A percentile compares a stretch with the other conserved stretches of the same genome.
phyloP scores from a whole-genome alignment of 1,140 invertebrate genomes.

The Sycophila sp. region DNA sequence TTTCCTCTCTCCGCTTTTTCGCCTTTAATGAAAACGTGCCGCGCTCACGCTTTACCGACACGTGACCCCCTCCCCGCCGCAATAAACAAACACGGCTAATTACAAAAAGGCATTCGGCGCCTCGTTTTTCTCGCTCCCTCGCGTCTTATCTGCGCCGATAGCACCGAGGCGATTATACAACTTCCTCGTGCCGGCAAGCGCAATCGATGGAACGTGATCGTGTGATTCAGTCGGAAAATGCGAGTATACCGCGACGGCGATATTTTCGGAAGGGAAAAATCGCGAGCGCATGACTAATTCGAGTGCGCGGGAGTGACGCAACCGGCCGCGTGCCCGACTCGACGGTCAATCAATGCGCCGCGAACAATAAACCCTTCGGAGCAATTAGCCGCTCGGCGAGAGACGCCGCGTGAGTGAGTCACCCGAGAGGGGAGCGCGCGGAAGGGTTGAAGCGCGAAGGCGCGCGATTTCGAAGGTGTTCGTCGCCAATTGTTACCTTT shows the following conservation, averaged over 20 bases:
- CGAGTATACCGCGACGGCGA: not conserved
- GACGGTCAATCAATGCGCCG: not conserved
- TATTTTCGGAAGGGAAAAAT: slow-evolving; percentile 4
- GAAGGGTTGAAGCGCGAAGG: no score
- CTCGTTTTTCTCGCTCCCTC: not conserved
- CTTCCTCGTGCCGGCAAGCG: no score
- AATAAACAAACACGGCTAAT: not conserved
- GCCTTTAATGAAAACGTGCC: not conserved
- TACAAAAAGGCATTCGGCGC: no score
- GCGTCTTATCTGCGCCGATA: not conserved
- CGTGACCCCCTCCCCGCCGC: not conserved
- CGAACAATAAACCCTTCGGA: no score
- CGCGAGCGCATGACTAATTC: slow-evolving; percentile 1
- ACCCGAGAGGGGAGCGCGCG: no score
- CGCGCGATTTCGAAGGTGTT: not conserved
- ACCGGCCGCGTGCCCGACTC: not conserved
- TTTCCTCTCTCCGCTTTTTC: not conserved
- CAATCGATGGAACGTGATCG: no score
- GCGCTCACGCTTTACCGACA: slow-evolving; percentile 2
- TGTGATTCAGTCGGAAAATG: no score
- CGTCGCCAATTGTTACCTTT: no score
- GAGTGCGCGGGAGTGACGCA: not conserved
- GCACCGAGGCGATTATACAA: not conserved
- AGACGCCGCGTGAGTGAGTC: no score
- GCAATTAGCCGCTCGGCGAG: no score